Evolutionary conservation across 1,140 invertebrate species (phyloP).

Genomic region (Drosophila pandora): DNA sequence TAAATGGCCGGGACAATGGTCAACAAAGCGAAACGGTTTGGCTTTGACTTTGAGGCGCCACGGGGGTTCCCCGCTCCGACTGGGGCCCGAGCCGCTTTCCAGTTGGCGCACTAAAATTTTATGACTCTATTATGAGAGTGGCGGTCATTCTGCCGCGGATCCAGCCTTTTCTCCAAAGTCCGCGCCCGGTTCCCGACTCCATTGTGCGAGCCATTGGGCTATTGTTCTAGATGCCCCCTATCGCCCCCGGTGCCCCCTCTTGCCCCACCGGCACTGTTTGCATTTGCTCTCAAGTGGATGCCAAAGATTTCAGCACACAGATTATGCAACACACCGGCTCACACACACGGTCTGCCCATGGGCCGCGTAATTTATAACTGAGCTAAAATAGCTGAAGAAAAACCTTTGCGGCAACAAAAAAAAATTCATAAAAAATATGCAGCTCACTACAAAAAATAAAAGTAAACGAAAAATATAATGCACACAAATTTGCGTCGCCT

Average conservation of each 20-base stretch:
- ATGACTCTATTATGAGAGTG: conserved; percentile 82
- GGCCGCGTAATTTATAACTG: conserved; percentile 75
- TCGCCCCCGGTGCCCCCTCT: background rate
- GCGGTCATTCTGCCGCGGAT: conserved; percentile 54
- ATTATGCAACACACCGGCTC: conserved; percentile 66
- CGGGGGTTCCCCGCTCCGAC: conserved; percentile 44
- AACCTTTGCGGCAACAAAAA: conserved; percentile 53
- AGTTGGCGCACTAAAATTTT: conserved; percentile 80
- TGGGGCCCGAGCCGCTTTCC: conserved; percentile 22
- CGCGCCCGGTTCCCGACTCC: conserved; percentile 21
- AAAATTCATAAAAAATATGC: conserved; percentile 19
- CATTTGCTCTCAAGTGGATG: conserved; percentile 69
- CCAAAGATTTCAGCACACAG: conserved; percentile 72
- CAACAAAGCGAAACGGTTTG: conserved; percentile 75
- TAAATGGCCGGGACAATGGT: conserved; percentile 74
- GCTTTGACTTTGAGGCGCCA: conserved; percentile 58
- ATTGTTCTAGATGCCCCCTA: conserved; percentile 62
- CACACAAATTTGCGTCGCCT: conserved; percentile 72
- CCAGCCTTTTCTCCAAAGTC: conserved; percentile 4
- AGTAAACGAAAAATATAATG: conserved; percentile 49
- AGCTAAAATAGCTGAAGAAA: conserved; percentile 74
- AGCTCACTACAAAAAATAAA: conserved; percentile 10
- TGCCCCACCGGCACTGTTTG: conserved; percentile 25
- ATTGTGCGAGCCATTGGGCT: conserved; percentile 55
- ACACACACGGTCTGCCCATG: conserved; percentile 47